Conservation (phyloP, 2,888 invertebrate genomes). For the Hemithea aestivaria region DNA sequence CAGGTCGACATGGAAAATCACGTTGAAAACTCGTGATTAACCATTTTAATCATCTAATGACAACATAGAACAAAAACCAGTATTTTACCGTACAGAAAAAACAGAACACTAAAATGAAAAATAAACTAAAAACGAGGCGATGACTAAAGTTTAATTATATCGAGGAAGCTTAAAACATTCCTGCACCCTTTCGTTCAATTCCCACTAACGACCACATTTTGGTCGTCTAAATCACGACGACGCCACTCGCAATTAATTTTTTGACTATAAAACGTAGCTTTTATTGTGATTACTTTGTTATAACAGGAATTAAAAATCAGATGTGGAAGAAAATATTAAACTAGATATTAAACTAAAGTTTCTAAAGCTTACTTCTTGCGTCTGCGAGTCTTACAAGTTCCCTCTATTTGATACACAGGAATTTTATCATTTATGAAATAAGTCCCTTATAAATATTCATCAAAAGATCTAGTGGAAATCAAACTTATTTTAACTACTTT, state of each 20-base stretch:
- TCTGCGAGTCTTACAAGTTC: no score
- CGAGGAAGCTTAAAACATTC: conserved; percentile 49
- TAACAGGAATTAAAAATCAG: no score
- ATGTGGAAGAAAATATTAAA: no score
- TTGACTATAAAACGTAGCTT: conserved; percentile 48
- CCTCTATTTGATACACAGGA: no score
- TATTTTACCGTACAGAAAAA: no score
- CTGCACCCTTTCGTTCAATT: conserved; percentile 62
- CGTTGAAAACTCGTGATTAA: conserved; percentile 13
- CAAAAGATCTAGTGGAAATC: no score
- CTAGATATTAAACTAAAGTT: no score
- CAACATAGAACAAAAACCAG: conserved; percentile 1
- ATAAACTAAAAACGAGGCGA: conserved; percentile 21
- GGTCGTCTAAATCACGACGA: conserved; percentile 63
- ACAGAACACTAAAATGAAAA: conserved; percentile 10
- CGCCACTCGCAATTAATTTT: conserved; percentile 73
- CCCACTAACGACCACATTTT: conserved; percentile 71
- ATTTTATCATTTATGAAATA: no score
- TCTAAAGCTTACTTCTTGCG: no score
- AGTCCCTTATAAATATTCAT: no score
- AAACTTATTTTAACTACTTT: no score
- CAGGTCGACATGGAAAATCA: conserved; percentile 20
- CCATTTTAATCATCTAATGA: conserved; percentile 16
- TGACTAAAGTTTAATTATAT: conserved; percentile 63
- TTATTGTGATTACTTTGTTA: conserved; percentile 39